These are phyloP conservation scores for Buceros bicornis DNA, from an alignment of 2,797 vertebrate genomes.

Conservation along the genomic window DNA sequence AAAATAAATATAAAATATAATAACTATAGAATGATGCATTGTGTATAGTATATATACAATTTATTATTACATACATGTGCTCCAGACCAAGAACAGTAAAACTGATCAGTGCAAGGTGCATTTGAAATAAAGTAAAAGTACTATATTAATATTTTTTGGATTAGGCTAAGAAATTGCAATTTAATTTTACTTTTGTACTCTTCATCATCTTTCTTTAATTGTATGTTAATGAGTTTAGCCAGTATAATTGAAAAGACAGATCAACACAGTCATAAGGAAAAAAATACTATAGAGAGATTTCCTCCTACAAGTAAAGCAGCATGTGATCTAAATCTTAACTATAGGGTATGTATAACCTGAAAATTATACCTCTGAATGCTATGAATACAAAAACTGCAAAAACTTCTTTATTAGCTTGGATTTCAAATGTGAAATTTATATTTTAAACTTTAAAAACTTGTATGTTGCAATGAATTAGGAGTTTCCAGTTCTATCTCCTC, in stretches of 20 bases:
- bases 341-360: background rate
- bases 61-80: fast-evolving
- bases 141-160: background rate
- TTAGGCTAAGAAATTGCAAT: background rate
- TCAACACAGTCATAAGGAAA: background rate
- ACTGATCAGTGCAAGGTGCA: background rate
- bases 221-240: background rate
- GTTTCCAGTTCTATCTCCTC: background rate
- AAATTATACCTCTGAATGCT: background rate
- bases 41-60: background rate
- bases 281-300: background rate
- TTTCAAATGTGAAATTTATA: background rate
- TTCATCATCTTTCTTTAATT: constrained; percentile 20
- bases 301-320: background rate
- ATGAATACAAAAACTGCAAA: background rate
- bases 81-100: background rate
- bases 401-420: background rate
- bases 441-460: background rate
- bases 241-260: background rate
- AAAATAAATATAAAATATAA: background rate
- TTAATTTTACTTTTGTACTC: background rate
- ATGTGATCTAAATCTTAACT: background rate
- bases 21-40: background rate
- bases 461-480: background rate
- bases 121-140: background rate